Percentiles rank a stretch among this genome's conserved stretches.
Conservation (phyloP, 2,888 invertebrate species). For the Chymomyza caudatula region DNA sequence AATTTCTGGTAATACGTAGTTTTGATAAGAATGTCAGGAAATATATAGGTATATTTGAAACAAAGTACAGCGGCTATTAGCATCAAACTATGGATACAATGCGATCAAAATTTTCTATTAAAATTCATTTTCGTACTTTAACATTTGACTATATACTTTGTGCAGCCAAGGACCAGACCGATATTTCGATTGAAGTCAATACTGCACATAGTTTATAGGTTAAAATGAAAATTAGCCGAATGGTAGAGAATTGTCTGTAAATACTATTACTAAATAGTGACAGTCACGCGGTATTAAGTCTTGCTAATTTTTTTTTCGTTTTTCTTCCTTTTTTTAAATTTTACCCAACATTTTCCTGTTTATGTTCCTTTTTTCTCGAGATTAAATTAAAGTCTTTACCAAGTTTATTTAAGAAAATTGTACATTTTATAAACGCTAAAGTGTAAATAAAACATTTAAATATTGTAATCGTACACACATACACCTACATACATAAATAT, state of each 20-base stretch:
- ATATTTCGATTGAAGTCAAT: neutral
- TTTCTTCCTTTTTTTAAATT: conserved; percentile 58
- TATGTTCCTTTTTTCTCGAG: conserved; percentile 53
- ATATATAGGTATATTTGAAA: neutral
- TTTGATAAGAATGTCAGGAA: conserved; percentile 6
- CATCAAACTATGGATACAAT: neutral
- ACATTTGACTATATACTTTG: neutral
- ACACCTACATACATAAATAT: conserved; percentile 34
- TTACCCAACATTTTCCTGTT: conserved; percentile 16
- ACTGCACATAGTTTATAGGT: conserved; percentile 48
- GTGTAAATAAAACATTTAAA: conserved; percentile 67
- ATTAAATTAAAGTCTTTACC: conserved; percentile 50
- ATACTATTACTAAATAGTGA: conserved; percentile 20
- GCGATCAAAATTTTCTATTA: neutral
- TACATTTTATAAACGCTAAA: conserved; percentile 68
- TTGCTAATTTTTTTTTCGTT: conserved; percentile 42
- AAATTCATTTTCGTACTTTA: neutral
- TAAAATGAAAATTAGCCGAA: conserved; percentile 45
- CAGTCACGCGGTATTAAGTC: conserved; percentile 45
- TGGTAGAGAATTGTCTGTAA: conserved; percentile 57
- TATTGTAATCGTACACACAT: conserved; percentile 56
- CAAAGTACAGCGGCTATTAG: too few relatives aligned
- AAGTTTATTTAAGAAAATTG: conserved; percentile 64
- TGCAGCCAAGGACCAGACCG: neutral
- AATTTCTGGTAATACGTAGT: conserved; percentile 55